Evolutionary conservation across 2,113 vertebrate species (phyloP).

Genomic region (Colinus virginianus): DNA sequence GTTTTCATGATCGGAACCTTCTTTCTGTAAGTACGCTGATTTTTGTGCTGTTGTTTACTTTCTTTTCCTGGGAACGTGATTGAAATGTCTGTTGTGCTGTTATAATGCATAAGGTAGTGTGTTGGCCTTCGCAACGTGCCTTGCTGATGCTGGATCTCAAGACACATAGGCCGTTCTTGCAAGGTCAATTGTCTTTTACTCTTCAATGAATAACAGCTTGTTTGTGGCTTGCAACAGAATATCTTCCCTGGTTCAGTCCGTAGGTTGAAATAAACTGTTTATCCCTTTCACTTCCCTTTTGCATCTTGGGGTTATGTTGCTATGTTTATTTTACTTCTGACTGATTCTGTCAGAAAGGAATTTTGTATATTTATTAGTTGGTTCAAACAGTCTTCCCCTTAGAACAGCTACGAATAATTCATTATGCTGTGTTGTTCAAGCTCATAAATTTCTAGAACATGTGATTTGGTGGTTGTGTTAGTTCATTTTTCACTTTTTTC

Average conservation of each 20-base stretch:
- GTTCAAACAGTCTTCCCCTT: background rate
- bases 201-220: background rate
- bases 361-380: background rate
- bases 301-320: background rate
- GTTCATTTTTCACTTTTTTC: background rate
- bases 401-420: background rate
- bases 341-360: background rate
- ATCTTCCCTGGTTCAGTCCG: background rate
- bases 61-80: background rate
- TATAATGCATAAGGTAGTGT: background rate
- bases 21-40: conserved; percentile 76
- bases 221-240: background rate
- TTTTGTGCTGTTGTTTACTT: background rate
- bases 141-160: background rate
- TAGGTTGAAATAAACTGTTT: background rate
- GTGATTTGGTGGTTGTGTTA: background rate
- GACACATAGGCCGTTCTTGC: background rate
- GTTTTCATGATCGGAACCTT: conserved; percentile 71
- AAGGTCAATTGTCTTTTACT: background rate
- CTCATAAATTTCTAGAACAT: background rate
- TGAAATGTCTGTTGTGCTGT: background rate
- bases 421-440: background rate
- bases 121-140: background rate
- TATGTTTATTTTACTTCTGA: background rate
- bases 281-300: background rate